Evolutionary conservation across 2,797 vertebrate genomes (phyloP).

Genomic region (Benthosema pterotum): DNA sequence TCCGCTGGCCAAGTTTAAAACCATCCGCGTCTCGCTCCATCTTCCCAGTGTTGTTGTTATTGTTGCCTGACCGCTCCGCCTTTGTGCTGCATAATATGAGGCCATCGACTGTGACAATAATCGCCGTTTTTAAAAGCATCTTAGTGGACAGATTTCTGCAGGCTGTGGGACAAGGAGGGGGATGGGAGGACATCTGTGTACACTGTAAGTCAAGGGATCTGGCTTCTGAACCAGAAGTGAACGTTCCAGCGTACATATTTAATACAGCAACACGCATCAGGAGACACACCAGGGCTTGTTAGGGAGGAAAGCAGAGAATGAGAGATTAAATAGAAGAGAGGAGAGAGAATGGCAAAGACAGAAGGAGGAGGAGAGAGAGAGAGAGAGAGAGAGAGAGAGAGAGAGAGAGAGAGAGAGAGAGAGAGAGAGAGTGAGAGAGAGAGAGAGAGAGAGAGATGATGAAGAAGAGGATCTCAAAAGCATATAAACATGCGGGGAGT

Average conservation of each 20-base stretch:
- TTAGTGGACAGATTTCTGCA: conserved; percentile 77
- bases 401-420: too few species aligned
- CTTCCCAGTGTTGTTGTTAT: background rate
- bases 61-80: conserved; percentile 20
- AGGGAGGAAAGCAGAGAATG: too few species aligned
- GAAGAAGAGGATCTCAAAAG: conserved; percentile 10
- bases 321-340: too few species aligned
- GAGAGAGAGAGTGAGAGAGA: background rate
- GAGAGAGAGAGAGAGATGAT: conserved; percentile 23
- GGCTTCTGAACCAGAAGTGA: conserved; percentile 59
- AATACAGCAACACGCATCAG: conserved; percentile 12
- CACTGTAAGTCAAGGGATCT: conserved; percentile 50
- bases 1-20: background rate
- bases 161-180: conserved; percentile 65
- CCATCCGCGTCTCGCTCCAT: background rate
- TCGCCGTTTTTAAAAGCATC: conserved; percentile 76
- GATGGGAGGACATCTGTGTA: conserved; percentile 57
- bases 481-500: conserved; percentile 25
- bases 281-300: too few species aligned
- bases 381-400: too few species aligned
- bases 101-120: conserved; percentile 71
- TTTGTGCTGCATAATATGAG: conserved; percentile 68
- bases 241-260: conserved; percentile 50
- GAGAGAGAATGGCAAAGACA: too few species aligned
- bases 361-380: too few species aligned